Conservation (phyloP, 1,140 invertebrate species). For the Cherax destructor region DNA sequence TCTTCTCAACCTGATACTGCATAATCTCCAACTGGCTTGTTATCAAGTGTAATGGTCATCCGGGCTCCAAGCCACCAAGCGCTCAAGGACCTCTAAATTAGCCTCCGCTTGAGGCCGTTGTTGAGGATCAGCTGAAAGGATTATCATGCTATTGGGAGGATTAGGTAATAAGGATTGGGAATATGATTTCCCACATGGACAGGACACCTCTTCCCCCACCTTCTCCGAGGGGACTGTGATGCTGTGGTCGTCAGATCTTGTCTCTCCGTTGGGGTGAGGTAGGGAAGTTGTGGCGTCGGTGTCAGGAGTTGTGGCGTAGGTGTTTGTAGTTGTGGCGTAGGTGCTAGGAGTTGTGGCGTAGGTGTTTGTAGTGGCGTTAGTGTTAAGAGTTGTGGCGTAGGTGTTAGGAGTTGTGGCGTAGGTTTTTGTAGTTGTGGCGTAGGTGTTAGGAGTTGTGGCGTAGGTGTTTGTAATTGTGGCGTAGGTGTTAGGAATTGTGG, state of each 20-base stretch:
- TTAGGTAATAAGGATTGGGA: background rate
- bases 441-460: too few relatives aligned
- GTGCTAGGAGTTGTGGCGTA: too few relatives aligned
- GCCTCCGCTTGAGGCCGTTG: conserved; percentile 3
- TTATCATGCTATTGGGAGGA: conserved; percentile 14
- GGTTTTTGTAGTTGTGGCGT: too few relatives aligned
- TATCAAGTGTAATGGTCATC: conserved; percentile 2
- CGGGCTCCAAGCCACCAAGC: background rate
- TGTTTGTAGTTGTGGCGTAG: too few relatives aligned
- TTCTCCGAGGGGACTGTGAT: background rate
- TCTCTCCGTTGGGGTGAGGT: background rate
- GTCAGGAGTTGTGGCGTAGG: too few relatives aligned
- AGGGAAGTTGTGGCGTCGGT: too few relatives aligned
- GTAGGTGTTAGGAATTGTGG: too few relatives aligned
- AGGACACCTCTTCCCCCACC: background rate
- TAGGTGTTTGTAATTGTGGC: too few relatives aligned
- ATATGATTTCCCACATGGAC: background rate
- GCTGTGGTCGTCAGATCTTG: background rate
- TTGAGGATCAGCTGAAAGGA: conserved; percentile 21
- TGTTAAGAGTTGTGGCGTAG: too few relatives aligned
- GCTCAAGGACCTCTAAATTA: conserved; percentile 25
- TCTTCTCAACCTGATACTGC: background rate
- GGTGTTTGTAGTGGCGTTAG: too few relatives aligned
- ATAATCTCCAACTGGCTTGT: background rate
- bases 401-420: too few relatives aligned